These are phyloP conservation scores for Oncorhynchus kisutch DNA, from an alignment of 2,113 vertebrate species.

Conservation along the genomic window DNA sequence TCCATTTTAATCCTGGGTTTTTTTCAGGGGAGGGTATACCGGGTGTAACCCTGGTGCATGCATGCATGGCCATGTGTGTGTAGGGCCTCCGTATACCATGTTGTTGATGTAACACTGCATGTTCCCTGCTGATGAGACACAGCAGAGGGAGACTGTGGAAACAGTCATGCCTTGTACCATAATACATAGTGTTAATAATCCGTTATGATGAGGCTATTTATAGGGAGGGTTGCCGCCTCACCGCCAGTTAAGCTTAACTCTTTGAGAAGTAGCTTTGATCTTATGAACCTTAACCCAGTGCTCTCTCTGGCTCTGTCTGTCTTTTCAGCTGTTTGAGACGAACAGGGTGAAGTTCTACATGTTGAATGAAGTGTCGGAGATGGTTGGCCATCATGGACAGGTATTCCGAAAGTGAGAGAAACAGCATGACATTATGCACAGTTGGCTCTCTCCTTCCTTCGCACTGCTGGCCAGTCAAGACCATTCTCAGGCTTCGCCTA, in stretches of 20 bases:
- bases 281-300: too few relatives aligned
- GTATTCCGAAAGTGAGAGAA: slow-evolving; percentile 83
- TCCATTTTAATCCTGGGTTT: not conserved
- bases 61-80: not conserved
- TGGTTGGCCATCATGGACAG: slow-evolving; percentile 95
- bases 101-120: not conserved
- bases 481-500: not conserved
- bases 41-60: not conserved
- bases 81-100: too few relatives aligned
- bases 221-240: too few relatives aligned
- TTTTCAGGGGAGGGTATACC: not conserved
- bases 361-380: slow-evolving; percentile 94
- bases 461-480: not conserved
- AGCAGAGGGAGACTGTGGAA: too few relatives aligned
- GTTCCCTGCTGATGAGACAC: too few relatives aligned
- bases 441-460: slow-evolving; percentile 17
- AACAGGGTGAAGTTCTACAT: slow-evolving; percentile 98
- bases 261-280: too few relatives aligned
- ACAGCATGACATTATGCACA: slow-evolving; percentile 60
- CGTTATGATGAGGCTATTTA: too few relatives aligned
- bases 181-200: too few relatives aligned
- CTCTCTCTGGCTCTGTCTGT: slow-evolving; percentile 28
- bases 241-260: too few relatives aligned
- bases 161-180: not conserved
- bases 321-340: slow-evolving; percentile 87